Evolutionary conservation across 2,113 vertebrate species (phyloP).

Genomic region (Procavia capensis): DNA sequence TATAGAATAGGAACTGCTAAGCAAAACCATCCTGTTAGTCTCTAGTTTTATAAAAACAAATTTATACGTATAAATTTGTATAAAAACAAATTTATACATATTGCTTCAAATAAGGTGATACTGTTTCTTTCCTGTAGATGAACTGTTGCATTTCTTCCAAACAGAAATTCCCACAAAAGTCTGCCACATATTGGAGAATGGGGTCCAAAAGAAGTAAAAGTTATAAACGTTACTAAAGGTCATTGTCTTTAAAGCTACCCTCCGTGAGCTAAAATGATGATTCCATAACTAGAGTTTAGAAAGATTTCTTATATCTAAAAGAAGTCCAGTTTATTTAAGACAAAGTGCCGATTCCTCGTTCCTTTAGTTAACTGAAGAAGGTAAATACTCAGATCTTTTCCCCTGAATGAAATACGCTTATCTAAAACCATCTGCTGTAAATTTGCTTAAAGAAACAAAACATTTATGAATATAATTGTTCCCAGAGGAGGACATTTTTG

Average conservation of each 20-base stretch:
- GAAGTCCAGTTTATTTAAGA: not conserved
- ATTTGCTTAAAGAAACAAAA: conserved; percentile 7
- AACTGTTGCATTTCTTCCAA: conserved; percentile 31
- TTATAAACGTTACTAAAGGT: conserved; percentile 18
- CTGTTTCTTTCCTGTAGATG: not conserved
- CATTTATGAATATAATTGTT: not conserved
- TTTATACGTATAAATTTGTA: not conserved
- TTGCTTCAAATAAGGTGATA: not conserved
- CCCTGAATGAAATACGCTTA: not conserved
- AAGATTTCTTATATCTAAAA: not conserved
- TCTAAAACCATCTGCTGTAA: not conserved
- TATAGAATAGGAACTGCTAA: not conserved
- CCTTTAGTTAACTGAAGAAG: not conserved
- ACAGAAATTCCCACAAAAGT: not conserved
- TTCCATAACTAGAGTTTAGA: conserved; percentile 13
- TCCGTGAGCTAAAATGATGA: not conserved
- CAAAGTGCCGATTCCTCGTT: conserved; percentile 27
- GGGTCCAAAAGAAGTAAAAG: not conserved
- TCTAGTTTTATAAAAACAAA: conserved; percentile 5
- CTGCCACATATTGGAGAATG: not conserved
- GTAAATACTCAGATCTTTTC: not conserved
- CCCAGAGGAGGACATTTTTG: not conserved
- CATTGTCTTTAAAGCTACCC: conserved; percentile 29
- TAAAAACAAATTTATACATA: not conserved
- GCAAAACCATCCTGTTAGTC: not conserved